Evolutionary conservation across 2,888 invertebrate genomes (phyloP).

Genomic region (Drosophila mulleri): DNA sequence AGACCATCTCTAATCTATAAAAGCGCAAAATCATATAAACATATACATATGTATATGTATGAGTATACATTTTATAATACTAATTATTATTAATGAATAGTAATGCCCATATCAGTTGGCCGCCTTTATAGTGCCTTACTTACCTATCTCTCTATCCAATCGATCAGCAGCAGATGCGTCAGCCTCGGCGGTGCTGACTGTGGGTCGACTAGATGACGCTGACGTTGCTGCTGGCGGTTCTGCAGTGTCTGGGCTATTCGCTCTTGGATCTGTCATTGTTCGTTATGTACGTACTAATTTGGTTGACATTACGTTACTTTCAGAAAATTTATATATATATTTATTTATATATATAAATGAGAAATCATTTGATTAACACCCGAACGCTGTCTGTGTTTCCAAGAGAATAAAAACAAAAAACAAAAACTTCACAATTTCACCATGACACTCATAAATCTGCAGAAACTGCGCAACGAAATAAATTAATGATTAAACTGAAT

Average conservation of each 20-base stretch:
- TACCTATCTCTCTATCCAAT: constrained; percentile 35
- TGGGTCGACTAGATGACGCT: not conserved
- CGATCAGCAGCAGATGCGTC: constrained; percentile 10
- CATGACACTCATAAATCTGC: constrained; percentile 5
- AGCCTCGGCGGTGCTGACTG: not conserved
- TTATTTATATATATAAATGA: constrained; percentile 19
- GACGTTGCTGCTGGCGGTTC: constrained; percentile 2
- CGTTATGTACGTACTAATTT: constrained; percentile 34
- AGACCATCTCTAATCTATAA: constrained; percentile 9
- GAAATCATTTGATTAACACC: constrained; percentile 40
- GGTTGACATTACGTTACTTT: constrained; percentile 32
- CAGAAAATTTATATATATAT: constrained; percentile 15
- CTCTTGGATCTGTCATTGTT: constrained; percentile 33
- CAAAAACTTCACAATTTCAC: not conserved
- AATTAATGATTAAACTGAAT: not conserved
- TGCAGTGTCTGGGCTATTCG: constrained; percentile 13
- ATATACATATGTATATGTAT: constrained; percentile 4
- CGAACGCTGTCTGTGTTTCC: constrained; percentile 36
- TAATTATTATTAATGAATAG: constrained; percentile 17
- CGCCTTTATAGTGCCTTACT: constrained; percentile 22
- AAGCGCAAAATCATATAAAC: constrained; percentile 13
- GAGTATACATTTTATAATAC: constrained; percentile 3
- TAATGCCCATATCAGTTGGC: constrained; percentile 11
- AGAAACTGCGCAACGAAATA: not conserved
- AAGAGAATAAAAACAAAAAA: not conserved